A percentile compares a stretch with the other conserved stretches of the same genome.
Conservation (phyloP, 2,113 vertebrate species). For the Eulacestoma nigropectus region DNA sequence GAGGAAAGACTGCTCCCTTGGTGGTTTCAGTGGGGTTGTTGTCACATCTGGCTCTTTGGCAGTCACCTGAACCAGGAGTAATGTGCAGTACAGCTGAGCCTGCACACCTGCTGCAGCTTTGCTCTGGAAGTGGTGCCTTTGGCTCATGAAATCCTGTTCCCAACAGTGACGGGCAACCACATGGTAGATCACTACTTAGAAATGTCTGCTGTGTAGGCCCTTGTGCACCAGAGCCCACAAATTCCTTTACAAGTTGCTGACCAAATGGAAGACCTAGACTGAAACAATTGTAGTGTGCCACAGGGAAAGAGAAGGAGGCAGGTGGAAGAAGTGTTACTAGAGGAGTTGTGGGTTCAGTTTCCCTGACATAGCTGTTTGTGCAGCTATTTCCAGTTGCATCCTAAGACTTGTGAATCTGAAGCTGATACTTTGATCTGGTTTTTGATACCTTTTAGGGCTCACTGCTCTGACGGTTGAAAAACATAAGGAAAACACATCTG, state of each 20-base stretch:
- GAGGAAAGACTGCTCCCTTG: background rate
- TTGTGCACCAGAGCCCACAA: background rate
- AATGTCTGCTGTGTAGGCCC: background rate
- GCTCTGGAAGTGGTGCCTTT: background rate
- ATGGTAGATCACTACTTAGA: accelerated
- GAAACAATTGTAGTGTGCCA: background rate
- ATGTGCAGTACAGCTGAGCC: background rate
- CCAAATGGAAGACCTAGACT: background rate
- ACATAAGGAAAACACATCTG: background rate
- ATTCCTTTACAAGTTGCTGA: background rate
- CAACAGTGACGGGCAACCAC: background rate
- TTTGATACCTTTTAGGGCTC: background rate
- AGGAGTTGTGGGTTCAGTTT: background rate
- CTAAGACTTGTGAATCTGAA: background rate
- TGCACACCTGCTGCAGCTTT: background rate
- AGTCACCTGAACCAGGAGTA: background rate
- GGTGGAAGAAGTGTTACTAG: background rate
- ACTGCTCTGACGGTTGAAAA: background rate
- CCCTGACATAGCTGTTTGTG: background rate
- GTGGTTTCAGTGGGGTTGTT: background rate
- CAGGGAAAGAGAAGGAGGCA: background rate
- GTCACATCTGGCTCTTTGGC: background rate
- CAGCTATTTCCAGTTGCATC: background rate
- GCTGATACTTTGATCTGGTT: background rate
- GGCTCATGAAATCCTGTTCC: background rate